Evolutionary conservation across 2,113 vertebrate genomes (phyloP).

Genomic region (Rostratula benghalensis): DNA sequence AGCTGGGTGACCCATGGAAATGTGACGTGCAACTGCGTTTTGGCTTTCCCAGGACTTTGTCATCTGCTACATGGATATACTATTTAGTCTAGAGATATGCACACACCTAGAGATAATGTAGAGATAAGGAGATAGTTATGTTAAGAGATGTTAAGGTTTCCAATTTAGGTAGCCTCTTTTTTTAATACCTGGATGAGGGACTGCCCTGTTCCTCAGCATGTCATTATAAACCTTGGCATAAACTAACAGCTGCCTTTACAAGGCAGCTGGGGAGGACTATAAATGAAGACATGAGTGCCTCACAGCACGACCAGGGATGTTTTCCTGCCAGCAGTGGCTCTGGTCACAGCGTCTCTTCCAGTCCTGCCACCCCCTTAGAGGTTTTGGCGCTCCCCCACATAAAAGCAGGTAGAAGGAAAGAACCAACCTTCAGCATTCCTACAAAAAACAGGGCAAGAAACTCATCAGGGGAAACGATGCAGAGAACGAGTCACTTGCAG

Average conservation of each 20-base stretch:
- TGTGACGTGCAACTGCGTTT: rapidly evolving
- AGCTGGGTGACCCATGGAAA: neutral
- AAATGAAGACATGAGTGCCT: neutral
- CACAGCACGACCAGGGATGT: neutral
- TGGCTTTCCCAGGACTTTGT: neutral
- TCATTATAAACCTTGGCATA: neutral
- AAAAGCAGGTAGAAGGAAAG: neutral
- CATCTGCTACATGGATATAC: neutral
- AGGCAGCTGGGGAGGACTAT: neutral
- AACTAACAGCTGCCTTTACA: neutral
- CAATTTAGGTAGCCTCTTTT: neutral
- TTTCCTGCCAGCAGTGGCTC: neutral
- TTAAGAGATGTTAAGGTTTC: neutral
- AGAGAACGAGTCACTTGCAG: neutral
- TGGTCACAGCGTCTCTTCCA: neutral
- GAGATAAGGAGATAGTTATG: neutral
- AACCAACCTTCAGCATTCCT: neutral
- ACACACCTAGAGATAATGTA: neutral
- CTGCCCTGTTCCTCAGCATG: neutral
- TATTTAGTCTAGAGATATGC: neutral
- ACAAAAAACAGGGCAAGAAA: neutral
- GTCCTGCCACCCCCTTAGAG: neutral
- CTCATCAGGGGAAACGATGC: neutral
- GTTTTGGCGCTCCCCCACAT: neutral
- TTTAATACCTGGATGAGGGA: neutral